Evolutionary conservation across 2,888 invertebrate species (phyloP), one percentile per base, ranked within the genome.

Genomic region (Pristionchus japonicus): DNA sequence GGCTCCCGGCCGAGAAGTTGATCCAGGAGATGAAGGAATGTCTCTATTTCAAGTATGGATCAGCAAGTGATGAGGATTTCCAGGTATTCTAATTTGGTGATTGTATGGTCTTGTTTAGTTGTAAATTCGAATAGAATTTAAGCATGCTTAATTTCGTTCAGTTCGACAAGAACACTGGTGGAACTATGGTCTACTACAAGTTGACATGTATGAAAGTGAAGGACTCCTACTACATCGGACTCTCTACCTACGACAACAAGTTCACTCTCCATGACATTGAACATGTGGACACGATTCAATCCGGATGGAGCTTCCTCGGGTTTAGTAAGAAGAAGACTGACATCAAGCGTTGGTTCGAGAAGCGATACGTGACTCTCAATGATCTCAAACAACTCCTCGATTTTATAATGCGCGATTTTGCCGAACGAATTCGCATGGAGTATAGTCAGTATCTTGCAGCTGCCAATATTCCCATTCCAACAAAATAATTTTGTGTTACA

Each of bases 1-100:
- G 87, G 87, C 80, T 87, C 9, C 87, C 87, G 43, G 87, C 87
- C 0, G 87, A 87, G 80, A 87, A 87, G 49, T 80, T 87, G 40
- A 87, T 87, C 2, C 87, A 87, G 43, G 87, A 87, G 61, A 87
- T 87, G 87, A 87, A 77, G 40, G 87, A 87, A 77, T 87, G 87
- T 61, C 61, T 61, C 27, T 61, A 27, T 11, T 61, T 61, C 27
- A 61, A 27, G 27, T 61, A 61, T 7, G 87, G 87, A 52, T 87
- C 87, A 17, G 87, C 87, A 9, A 87, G 87, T 43, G 87, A 87
- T 47, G 87, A 87, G 43, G 87, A 87, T 57, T 87, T 87, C 40
- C 34, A 87, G 34, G 87, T 87, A 87, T 15, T 37, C 1, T n/a
- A 27, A 15, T 43, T 23, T 70, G 31, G 2, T n/a, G 1, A n/a